Base-by-base conservation (phyloP, 2,113 vertebrate genomes). In the Aldabrachelys gigantea region DNA sequence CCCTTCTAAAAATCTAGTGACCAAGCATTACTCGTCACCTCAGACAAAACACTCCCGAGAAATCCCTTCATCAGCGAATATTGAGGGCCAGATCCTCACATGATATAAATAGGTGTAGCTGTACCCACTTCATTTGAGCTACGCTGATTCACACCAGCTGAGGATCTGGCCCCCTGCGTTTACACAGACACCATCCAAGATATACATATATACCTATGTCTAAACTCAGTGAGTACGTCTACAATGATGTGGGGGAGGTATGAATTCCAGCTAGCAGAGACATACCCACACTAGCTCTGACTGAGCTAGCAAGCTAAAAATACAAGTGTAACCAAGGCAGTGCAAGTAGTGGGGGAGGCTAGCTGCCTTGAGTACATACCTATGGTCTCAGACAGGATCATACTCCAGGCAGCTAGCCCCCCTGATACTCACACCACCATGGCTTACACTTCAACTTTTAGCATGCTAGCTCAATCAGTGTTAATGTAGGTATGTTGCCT, bases 1-100 rank as follows among this genome's bases (percentile, higher is more conserved):
- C 96, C 92, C 95, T 96, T 96, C 94, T 96, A 96, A 97, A 97
- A 92, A 90, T 93, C 95, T 89, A 95, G 96, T 97, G 94, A 97
- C 94, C 96, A 95, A 92, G 91, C 94, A 97, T 97, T 96, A 96
- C 92, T 88, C 92, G 81, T 96, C 96, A 97, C 96, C 96, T 97
- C 96, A 97, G 97, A 96, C 91, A 96, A 96, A 95, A 91, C 72
- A 86, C 94, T 94, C 92, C 93, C 49, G 84, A 95, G 97, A 97
- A 97, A 95, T 95, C 97, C 88, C 79, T 92, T 82, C 87, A 83
- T 93, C 95, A 95, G 91, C 85, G 83, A 92, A 96, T 96, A 96
- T 95, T 95, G 96, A 97, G 97, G 89, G 91, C 75, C 81, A 89
- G 84, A 47, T 85, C 89, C 89, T 88, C 93, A 38, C 19, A 5